These are phyloP conservation scores for Cotesia typhae DNA, from an alignment of 1,140 invertebrate species.

Conservation along the genomic window DNA sequence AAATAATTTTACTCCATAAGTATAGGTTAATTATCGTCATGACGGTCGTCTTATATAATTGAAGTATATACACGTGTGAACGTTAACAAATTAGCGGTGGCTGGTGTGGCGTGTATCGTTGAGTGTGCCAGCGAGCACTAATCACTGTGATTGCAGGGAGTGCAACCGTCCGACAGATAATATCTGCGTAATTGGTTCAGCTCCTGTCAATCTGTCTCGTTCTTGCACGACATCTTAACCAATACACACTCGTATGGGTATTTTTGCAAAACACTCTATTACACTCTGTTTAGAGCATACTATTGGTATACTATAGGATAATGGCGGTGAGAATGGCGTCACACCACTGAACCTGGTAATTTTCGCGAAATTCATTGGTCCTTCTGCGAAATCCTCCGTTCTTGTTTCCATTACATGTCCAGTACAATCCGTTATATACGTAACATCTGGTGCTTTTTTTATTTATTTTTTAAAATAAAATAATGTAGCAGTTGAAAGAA, in stretches of 20 bases:
- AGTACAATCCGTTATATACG: too few species aligned
- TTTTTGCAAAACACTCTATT: not conserved
- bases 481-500: too few species aligned
- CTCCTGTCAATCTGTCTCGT: slow-evolving; percentile 60
- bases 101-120: slow-evolving; percentile 29
- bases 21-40: slow-evolving; percentile 23
- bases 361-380: slow-evolving; percentile 48
- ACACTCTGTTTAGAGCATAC: not conserved
- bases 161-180: slow-evolving; percentile 56
- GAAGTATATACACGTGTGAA: slow-evolving; percentile 40
- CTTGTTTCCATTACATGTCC: too few species aligned
- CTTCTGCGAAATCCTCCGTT: slow-evolving; percentile 36
- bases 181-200: slow-evolving; percentile 62
- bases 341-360: slow-evolving; percentile 43
- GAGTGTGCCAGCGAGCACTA: slow-evolving; percentile 48
- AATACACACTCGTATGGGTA: slow-evolving; percentile 16
- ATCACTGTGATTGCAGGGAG: slow-evolving; percentile 60
- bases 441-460: too few species aligned
- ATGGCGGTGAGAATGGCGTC: slow-evolving; percentile 3
- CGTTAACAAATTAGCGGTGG: slow-evolving; percentile 58
- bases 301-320: too few species aligned
- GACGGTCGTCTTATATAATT: slow-evolving; percentile 39
- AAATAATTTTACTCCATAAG: slow-evolving; percentile 15
- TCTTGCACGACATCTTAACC: slow-evolving; percentile 57
- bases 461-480: too few species aligned